Conservation (phyloP, 2,113 vertebrate genomes). For the Cyanoramphus novaezelandiae region DNA sequence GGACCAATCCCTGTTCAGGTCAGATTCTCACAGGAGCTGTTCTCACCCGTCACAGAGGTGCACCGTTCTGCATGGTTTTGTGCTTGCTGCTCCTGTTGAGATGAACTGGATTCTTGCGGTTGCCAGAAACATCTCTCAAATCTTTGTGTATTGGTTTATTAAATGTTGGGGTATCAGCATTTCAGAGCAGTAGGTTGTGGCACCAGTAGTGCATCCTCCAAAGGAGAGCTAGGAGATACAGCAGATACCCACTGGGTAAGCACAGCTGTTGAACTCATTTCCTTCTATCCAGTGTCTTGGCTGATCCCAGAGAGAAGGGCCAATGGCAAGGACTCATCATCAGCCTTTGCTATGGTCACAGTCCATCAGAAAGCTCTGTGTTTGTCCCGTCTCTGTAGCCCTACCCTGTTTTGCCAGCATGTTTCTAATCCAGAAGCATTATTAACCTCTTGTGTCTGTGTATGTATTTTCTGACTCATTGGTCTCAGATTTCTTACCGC, state of each 20-base stretch:
- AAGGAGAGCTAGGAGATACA: neutral
- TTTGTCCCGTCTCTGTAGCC: neutral
- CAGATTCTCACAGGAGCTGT: neutral
- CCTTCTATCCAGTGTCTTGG: neutral
- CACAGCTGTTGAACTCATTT: rapidly evolving
- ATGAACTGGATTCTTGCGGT: neutral
- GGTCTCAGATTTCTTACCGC: neutral
- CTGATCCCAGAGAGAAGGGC: neutral
- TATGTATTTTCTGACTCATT: neutral
- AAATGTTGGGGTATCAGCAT: rapidly evolving
- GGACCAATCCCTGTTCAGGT: neutral
- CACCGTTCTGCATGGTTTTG: neutral
- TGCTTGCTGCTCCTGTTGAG: neutral
- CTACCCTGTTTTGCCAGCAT: neutral
- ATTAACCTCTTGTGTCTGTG: neutral
- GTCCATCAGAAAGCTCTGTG: conserved; percentile 17
- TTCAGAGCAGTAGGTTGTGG: neutral
- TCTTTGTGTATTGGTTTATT: neutral
- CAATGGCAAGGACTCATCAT: rapidly evolving
- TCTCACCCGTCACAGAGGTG: rapidly evolving
- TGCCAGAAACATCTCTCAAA: neutral
- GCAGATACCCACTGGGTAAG: neutral
- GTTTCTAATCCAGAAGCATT: neutral
- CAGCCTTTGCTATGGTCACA: neutral
- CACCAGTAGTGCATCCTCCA: neutral